Evolutionary conservation across 2,113 vertebrate genomes (phyloP).

Genomic region (Ramphastos sulfuratus): DNA sequence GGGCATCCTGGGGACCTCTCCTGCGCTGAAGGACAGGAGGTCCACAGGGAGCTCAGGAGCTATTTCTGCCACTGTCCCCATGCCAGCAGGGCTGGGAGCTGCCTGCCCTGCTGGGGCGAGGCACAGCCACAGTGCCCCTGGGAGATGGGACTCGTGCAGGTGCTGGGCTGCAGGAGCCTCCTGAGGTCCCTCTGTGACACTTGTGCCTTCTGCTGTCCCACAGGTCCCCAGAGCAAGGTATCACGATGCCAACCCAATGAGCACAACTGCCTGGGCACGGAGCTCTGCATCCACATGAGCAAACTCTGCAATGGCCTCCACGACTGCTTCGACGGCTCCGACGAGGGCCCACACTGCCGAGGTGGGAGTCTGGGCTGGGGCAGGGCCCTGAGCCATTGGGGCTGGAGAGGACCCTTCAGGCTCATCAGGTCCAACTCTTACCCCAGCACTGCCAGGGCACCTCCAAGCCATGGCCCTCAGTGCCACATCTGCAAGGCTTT

Average conservation of each 20-base stretch:
- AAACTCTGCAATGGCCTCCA: constrained; percentile 88
- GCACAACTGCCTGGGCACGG: constrained; percentile 88
- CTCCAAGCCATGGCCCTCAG: no score
- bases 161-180: fast-evolving
- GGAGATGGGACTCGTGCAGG: background rate
- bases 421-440: no score
- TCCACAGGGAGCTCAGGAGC: background rate
- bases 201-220: background rate
- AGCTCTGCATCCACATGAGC: constrained; percentile 91
- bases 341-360: constrained; percentile 91
- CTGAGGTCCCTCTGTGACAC: background rate
- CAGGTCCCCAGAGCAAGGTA: constrained; percentile 89
- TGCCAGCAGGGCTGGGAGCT: background rate
- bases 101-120: background rate
- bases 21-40: background rate
- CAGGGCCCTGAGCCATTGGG: no score
- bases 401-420: no score
- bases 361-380: constrained; percentile 70
- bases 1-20: background rate
- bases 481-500: no score
- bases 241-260: constrained; percentile 92
- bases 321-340: constrained; percentile 89
- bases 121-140: background rate
- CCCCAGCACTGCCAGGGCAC: no score
- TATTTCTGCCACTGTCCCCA: background rate